A percentile compares a stretch with the other conserved stretches of the same genome.
phyloP scores from a whole-genome alignment of 2,113 vertebrate genomes.

The Heterocephalus glaber region DNA sequence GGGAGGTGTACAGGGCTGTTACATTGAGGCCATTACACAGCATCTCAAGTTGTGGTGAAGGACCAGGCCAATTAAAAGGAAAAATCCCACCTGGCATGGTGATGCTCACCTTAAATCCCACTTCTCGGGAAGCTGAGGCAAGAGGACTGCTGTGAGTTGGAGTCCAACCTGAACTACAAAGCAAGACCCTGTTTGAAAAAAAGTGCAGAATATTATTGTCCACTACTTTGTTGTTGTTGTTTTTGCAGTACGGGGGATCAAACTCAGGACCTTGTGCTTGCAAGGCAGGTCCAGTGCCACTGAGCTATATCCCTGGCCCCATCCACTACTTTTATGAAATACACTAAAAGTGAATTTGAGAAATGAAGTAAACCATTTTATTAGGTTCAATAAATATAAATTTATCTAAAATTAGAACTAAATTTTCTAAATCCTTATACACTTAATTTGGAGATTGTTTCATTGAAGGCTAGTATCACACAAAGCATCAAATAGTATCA shows the following conservation, averaged over 20 bases:
- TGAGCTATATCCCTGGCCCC: no score
- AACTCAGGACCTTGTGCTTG: no score
- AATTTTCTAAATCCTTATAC: constrained; percentile 36
- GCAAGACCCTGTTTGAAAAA: neutral
- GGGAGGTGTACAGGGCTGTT: neutral
- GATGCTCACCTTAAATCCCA: neutral
- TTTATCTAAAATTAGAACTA: neutral
- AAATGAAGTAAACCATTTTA: constrained; percentile 12
- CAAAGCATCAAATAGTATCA: neutral
- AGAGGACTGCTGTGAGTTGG: neutral
- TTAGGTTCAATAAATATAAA: constrained; percentile 1
- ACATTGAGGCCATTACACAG: neutral
- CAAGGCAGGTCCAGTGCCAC: no score
- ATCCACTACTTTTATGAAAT: constrained; percentile 10
- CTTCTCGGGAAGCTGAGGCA: neutral
- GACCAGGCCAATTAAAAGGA: neutral
- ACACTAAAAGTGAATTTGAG: neutral
- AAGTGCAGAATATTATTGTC: neutral
- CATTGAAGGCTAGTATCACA: neutral
- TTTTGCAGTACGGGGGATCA: no score
- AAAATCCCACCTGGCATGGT: neutral
- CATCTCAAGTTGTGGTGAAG: constrained; percentile 27
- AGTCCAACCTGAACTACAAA: neutral
- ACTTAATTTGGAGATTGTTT: constrained; percentile 50
- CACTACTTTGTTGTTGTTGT: neutral